Base-by-base conservation (phyloP, 2,888 invertebrate species). In the Synergus gifuensis region DNA sequence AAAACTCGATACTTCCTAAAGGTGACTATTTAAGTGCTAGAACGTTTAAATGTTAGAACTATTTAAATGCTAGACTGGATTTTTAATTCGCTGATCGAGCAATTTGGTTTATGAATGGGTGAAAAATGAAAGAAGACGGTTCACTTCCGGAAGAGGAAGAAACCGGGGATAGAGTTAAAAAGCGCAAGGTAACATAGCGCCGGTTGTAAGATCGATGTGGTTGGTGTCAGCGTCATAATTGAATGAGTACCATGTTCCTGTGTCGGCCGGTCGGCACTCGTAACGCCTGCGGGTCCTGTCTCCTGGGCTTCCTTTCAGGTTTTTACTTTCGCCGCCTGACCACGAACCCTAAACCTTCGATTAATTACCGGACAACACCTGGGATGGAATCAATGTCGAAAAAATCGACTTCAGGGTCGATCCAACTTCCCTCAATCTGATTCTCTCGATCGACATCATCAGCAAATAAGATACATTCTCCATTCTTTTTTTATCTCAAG, bases 181-280 rank as follows among this genome's bases (percentile, higher is more conserved):
- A 73, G 54, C 54, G 16, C 11, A 73, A 46, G 9, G 54, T 36
- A 40, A 36, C 49, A 54, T 54, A 73, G 36, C 67, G 54, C 49
- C 46, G 49, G 54, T 36, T 12, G 36, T 54, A 73, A 73, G 73
- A 73, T 73, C 54, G 73, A 73, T 73, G 73, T 73, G 88, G 85
- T 83, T 83, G 88, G 87, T 90, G 90, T 91, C 90, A 90, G 90
- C 87, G 86, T 89, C 89, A 90, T 91, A 91, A 91, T 91, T 91
- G 91, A 91, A 91, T 90, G 91, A 90, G 89, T 89, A 85, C 83
- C 84, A 84, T 77, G 84, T 87, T 84, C 83, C 83, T 86, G 85
- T 87, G 88, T 88, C 88, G 88, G 86, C 88, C 36, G 82, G 82
- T 83, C 82, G 78, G 79, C 79, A 76, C 63, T 77, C 83, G 73